A percentile compares a stretch with the other conserved stretches of the same genome.
Conservation (phyloP, 53 echinoderm and acorn worm species). For the Glandiceps talaboti region DNA sequence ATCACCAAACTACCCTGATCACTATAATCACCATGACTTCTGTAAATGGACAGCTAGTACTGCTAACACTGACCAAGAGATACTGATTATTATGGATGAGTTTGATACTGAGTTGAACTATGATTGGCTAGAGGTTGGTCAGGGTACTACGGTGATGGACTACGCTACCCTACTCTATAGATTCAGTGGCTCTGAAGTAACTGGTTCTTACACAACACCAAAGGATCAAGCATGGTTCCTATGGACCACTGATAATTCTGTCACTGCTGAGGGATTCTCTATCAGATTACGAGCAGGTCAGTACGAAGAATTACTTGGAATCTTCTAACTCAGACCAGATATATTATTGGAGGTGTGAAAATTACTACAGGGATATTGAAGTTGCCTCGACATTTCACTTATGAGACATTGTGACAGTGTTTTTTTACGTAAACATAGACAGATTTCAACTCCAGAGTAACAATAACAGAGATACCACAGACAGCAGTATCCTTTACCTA, state of each 20-base stretch:
- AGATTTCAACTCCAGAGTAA: too few relatives aligned
- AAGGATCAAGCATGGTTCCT: conserved; percentile 36
- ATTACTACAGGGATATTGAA: too few relatives aligned
- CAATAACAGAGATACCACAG: too few relatives aligned
- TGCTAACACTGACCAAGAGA: not conserved
- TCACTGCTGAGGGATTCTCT: conserved; percentile 30
- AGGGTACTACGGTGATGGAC: not conserved
- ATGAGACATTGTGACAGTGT: too few relatives aligned
- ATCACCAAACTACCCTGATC: conserved; percentile 46
- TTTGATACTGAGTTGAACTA: not conserved
- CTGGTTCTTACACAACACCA: not conserved
- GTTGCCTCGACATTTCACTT: too few relatives aligned
- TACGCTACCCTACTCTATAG: not conserved
- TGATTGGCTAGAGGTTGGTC: not conserved
- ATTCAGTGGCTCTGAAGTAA: not conserved
- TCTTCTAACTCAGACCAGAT: too few relatives aligned
- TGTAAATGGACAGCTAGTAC: conserved; percentile 42
- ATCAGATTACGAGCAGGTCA: conserved; percentile 43
- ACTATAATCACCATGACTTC: conserved; percentile 35
- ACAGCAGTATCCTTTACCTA: too few relatives aligned
- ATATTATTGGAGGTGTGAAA: too few relatives aligned
- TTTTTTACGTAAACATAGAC: too few relatives aligned
- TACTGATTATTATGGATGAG: not conserved
- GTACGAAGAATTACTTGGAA: too few relatives aligned
- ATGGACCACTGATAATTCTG: conserved; percentile 46